Percentiles rank a stretch among this genome's conserved stretches.
Evolutionary conservation across 2,113 vertebrate genomes (phyloP).

Genomic region (Perccottus glenii): DNA sequence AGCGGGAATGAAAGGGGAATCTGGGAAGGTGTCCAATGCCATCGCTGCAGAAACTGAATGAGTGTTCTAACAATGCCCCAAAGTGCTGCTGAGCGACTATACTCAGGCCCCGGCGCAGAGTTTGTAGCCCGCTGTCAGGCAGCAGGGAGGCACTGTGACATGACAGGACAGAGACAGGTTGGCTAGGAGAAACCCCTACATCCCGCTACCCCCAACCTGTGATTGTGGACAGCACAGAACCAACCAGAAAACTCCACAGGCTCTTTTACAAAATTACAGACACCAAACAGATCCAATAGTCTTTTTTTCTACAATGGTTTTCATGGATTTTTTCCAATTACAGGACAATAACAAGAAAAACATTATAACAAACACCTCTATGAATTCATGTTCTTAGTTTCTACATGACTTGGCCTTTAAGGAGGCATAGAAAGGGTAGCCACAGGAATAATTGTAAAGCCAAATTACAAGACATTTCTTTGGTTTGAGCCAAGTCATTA

Average conservation of each 20-base stretch:
- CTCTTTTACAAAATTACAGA: background rate
- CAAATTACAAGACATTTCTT: too few species aligned
- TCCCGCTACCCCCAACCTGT: background rate
- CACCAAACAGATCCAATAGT: background rate
- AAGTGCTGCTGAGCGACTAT: constrained; percentile 40
- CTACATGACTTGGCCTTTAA: constrained; percentile 5
- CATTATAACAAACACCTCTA: background rate
- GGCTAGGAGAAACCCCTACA: constrained; percentile 2
- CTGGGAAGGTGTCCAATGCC: constrained; percentile 67
- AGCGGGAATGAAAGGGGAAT: constrained; percentile 53
- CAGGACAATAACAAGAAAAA: background rate
- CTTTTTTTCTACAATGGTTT: background rate
- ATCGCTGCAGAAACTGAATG: constrained; percentile 55
- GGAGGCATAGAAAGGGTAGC: background rate
- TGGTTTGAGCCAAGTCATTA: too few species aligned
- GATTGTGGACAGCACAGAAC: constrained; percentile 6
- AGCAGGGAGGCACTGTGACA: constrained; percentile 35
- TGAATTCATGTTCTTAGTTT: constrained; percentile 5
- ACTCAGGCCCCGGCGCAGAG: constrained; percentile 40
- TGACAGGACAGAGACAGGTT: constrained; percentile 48
- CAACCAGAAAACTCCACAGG: constrained; percentile 13
- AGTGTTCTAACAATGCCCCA: constrained; percentile 54
- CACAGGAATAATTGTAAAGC: too few species aligned
- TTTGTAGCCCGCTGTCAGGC: constrained; percentile 28
- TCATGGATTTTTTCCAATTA: background rate